A percentile compares a stretch with the other conserved stretches of the same genome.
phyloP scores from a whole-genome alignment of 1,140 invertebrate genomes.

The Trichomalopsis sarcophagae region DNA sequence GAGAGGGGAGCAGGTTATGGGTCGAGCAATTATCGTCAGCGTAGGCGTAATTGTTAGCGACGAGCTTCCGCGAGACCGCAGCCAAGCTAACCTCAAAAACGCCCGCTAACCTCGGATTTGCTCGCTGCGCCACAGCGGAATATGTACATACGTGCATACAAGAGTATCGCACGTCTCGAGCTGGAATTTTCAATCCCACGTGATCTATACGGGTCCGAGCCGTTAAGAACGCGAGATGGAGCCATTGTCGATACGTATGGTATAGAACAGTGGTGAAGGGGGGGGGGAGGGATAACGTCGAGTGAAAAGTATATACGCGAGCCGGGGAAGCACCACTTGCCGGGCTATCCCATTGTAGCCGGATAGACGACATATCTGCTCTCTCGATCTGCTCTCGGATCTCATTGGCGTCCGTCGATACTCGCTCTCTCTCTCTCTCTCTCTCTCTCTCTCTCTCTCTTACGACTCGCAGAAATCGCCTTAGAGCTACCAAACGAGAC shows the following conservation, averaged over 20 bases:
- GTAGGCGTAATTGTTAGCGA: neutral
- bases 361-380: neutral
- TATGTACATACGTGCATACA: neutral
- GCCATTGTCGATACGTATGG: too few species aligned
- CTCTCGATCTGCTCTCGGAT: conserved; percentile 11
- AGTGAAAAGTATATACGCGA: too few species aligned
- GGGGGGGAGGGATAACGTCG: too few species aligned
- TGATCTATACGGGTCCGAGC: too few species aligned
- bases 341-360: neutral
- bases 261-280: too few species aligned
- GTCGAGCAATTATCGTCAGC: conserved; percentile 2
- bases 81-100: conserved; percentile 16
- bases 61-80: neutral
- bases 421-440: neutral
- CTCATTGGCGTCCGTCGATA: neutral
- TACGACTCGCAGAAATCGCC: conserved; percentile 5
- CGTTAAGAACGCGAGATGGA: too few species aligned
- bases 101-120: too few species aligned
- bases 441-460: neutral
- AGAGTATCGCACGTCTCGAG: too few species aligned
- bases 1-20: neutral
- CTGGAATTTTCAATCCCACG: too few species aligned
- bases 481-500: conserved; percentile 1
- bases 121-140: neutral
- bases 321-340: too few species aligned